Evolutionary conservation across 2,888 invertebrate species (phyloP).

Genomic region (Synergus itoensis): DNA sequence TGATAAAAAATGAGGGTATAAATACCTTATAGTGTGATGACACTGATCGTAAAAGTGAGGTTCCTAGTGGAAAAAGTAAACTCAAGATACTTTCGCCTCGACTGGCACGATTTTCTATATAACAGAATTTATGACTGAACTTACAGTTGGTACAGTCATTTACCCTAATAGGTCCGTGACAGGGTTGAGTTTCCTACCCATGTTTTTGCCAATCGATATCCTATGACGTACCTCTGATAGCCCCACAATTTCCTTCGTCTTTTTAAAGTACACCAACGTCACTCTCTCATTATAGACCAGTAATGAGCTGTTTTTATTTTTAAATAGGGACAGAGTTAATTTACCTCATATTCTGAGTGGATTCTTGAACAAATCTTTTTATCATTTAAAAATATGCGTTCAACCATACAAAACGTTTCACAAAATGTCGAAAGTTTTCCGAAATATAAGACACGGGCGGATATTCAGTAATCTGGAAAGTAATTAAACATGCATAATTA

Average conservation of each 20-base stretch:
- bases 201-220: conserved; percentile 17
- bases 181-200: conserved; percentile 9
- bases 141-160: conserved; percentile 24
- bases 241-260: too few relatives aligned
- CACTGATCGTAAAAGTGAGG: background rate
- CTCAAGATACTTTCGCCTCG: background rate
- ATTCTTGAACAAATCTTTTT: background rate
- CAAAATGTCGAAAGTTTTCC: conserved; percentile 19
- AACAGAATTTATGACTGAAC: conserved; percentile 2
- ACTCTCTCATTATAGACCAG: too few relatives aligned
- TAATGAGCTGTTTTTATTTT: too few relatives aligned
- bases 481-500: conserved; percentile 30
- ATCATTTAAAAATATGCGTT: too few relatives aligned
- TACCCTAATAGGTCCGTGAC: conserved; percentile 15
- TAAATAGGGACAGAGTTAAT: too few relatives aligned
- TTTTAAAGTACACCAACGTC: too few relatives aligned
- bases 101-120: conserved; percentile 10
- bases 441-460: conserved; percentile 19
- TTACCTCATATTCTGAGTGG: background rate
- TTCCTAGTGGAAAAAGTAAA: background rate
- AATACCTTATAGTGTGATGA: too few relatives aligned
- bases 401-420: background rate
- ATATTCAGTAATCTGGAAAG: conserved; percentile 3
- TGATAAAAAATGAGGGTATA: too few relatives aligned
- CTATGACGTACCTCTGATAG: background rate